phyloP scores from a whole-genome alignment of 1,140 invertebrate species.

The Diplogasteroides magnus region DNA sequence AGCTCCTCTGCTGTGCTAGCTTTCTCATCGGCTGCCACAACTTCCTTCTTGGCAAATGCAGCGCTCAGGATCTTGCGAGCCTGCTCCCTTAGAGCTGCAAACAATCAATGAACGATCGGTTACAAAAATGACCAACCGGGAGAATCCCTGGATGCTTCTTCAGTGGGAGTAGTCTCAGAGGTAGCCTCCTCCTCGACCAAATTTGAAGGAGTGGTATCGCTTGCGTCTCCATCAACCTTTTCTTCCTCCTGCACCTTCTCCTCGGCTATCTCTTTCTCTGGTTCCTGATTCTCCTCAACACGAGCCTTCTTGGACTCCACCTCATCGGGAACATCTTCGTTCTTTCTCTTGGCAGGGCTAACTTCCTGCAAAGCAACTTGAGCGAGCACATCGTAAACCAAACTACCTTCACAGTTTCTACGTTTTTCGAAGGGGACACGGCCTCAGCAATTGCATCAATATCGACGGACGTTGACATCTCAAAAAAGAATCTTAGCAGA shows the following conservation, averaged over 20 bases:
- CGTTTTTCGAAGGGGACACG: background rate
- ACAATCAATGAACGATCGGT: no score
- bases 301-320: background rate
- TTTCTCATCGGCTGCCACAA: background rate
- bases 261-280: no score
- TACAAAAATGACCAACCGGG: no score
- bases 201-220: no score
- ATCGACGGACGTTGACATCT: no score
- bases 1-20: background rate
- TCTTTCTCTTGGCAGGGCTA: background rate
- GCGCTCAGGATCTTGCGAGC: background rate
- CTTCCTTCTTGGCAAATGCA: background rate
- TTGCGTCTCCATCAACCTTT: no score
- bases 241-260: no score
- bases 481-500: no score
- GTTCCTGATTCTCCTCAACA: background rate
- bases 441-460: background rate
- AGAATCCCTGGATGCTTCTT: background rate
- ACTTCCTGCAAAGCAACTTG: background rate
- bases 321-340: background rate
- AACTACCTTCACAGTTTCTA: background rate
- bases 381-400: background rate
- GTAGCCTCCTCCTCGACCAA: background rate
- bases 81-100: background rate
- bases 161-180: background rate